phyloP scores from a whole-genome alignment of 2,113 vertebrate species.

The Dipodomys merriami region DNA sequence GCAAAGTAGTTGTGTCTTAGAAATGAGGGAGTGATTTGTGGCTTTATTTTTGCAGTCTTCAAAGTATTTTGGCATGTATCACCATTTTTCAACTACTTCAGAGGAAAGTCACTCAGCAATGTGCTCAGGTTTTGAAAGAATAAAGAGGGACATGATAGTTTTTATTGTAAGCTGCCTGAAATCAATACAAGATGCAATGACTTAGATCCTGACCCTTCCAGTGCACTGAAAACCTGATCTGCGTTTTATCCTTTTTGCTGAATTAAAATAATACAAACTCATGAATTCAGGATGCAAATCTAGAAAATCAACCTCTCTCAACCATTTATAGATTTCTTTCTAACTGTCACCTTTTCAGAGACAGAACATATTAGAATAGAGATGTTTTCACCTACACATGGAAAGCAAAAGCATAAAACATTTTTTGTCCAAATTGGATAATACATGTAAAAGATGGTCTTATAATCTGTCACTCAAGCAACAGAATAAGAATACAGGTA shows the following conservation, averaged over 20 bases:
- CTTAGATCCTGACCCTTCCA: neutral
- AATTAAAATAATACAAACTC: neutral
- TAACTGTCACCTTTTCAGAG: neutral
- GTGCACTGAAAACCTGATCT: neutral
- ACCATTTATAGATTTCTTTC: neutral
- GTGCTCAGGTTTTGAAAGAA: neutral
- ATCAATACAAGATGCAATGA: neutral
- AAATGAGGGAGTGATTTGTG: neutral
- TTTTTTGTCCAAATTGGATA: neutral
- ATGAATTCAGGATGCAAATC: neutral
- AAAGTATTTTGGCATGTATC: neutral
- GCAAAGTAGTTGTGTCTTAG: neutral
- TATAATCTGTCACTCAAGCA: too few species aligned
- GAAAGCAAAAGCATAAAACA: neutral
- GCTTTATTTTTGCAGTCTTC: constrained; percentile 28
- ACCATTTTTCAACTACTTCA: neutral
- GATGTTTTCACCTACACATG: neutral
- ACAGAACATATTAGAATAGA: neutral
- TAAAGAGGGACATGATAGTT: neutral
- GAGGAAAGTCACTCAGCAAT: neutral
- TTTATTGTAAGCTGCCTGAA: neutral
- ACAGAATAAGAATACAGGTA: too few species aligned
- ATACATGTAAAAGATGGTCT: neutral
- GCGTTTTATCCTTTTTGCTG: neutral
- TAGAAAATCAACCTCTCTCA: constrained; percentile 5